These are phyloP conservation scores for Ianthella basta DNA, from an alignment of 37 sponge, comb jelly and placozoan species.

Conservation along the genomic window DNA sequence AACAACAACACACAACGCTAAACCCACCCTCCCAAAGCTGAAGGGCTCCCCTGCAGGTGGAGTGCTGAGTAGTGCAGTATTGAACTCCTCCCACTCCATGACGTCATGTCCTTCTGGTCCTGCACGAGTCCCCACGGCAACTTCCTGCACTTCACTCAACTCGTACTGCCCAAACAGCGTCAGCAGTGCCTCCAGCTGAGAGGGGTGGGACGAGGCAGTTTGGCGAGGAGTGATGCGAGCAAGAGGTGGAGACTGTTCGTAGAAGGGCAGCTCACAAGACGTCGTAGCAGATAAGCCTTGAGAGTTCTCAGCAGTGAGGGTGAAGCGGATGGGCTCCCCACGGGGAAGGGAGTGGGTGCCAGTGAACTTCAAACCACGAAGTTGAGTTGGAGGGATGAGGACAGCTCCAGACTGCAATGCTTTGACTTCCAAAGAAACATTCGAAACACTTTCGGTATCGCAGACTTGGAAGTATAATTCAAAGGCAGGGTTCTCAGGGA, in stretches of 20 bases:
- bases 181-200: slow-evolving; percentile 52
- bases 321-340: slow-evolving; percentile 20
- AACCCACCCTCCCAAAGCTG: slow-evolving; percentile 63
- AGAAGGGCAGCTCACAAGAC: slow-evolving; percentile 36
- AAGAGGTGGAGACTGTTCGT: slow-evolving; percentile 71
- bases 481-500: slow-evolving; percentile 62
- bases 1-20: not conserved
- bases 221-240: slow-evolving; percentile 64
- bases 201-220: slow-evolving; percentile 56
- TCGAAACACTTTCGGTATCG: slow-evolving; percentile 51
- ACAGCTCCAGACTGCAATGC: slow-evolving; percentile 14
- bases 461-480: slow-evolving; percentile 56
- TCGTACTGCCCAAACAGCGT: slow-evolving; percentile 70
- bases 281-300: slow-evolving; percentile 37
- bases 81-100: slow-evolving; percentile 53
- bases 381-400: slow-evolving; percentile 16
- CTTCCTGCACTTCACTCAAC: slow-evolving; percentile 41
- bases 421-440: slow-evolving; percentile 20
- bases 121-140: slow-evolving; percentile 69
- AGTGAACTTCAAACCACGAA: slow-evolving; percentile 45
- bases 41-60: slow-evolving; percentile 26
- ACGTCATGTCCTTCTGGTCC: slow-evolving; percentile 63
- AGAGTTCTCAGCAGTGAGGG: slow-evolving; percentile 45
- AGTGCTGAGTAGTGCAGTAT: slow-evolving; percentile 9
- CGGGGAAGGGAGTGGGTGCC: slow-evolving; percentile 40